Conservation (phyloP, 2,113 vertebrate species). For the Ameiurus melas region DNA sequence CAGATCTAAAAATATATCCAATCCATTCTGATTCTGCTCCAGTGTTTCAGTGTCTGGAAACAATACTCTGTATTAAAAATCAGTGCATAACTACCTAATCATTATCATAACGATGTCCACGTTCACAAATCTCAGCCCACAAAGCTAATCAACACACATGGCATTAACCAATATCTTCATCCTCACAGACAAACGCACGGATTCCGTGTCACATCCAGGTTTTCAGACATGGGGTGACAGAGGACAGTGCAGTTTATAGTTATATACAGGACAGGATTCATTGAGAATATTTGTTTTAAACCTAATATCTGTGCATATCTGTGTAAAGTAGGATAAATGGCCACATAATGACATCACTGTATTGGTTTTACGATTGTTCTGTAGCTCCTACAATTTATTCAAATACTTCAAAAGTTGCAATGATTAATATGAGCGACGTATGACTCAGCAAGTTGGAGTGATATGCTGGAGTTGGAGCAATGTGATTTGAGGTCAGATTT, state of each 20-base stretch:
- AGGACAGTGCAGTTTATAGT: neutral
- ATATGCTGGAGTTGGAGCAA: neutral
- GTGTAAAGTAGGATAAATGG: neutral
- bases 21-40: neutral
- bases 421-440: neutral
- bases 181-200: neutral
- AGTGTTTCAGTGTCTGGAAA: neutral
- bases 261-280: neutral
- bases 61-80: neutral
- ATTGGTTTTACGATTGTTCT: neutral
- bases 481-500: neutral
- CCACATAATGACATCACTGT: neutral
- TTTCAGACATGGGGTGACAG: neutral
- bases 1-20: neutral
- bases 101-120: neutral
- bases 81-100: neutral
- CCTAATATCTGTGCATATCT: no score
- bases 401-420: neutral
- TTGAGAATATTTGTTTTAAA: neutral
- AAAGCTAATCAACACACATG: neutral
- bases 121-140: neutral
- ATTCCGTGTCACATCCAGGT: neutral
- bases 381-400: neutral
- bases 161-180: neutral
- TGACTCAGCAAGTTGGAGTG: neutral